phyloP scores from a whole-genome alignment of 1,140 invertebrate genomes.

The Drosophila nikananu region DNA sequence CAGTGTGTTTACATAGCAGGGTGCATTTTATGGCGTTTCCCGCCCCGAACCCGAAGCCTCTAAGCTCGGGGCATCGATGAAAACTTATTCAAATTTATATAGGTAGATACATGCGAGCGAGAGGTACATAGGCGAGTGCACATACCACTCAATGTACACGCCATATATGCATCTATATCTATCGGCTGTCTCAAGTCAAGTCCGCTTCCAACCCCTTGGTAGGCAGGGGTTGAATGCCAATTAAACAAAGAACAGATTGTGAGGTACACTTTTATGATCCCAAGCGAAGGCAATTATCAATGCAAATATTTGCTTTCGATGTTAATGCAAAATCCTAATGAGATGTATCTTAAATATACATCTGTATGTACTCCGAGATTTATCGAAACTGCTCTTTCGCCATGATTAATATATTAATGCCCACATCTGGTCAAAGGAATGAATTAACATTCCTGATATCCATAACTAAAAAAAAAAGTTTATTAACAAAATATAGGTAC shows the following conservation, averaged over 20 bases:
- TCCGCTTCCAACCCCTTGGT: slow-evolving; percentile 42
- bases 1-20: slow-evolving; percentile 76
- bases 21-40: slow-evolving; percentile 68
- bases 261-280: slow-evolving; percentile 19
- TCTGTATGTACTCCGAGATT: neutral
- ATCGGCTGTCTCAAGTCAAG: slow-evolving; percentile 2
- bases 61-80: slow-evolving; percentile 36
- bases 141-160: slow-evolving; percentile 20
- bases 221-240: slow-evolving; percentile 38
- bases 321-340: slow-evolving; percentile 20
- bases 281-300: slow-evolving; percentile 38
- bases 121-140: slow-evolving; percentile 12
- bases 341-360: neutral
- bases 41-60: slow-evolving; percentile 26
- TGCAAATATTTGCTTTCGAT: slow-evolving; percentile 44
- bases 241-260: slow-evolving; percentile 43
- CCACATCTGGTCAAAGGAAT: neutral
- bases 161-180: slow-evolving; percentile 42
- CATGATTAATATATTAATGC: neutral
- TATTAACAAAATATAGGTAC: too few relatives aligned
- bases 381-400: neutral
- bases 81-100: slow-evolving; percentile 51
- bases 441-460: too few relatives aligned
- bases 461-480: too few relatives aligned
- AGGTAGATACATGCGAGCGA: slow-evolving; percentile 28